Percentiles rank a stretch among this genome's conserved stretches.
Conservation (phyloP, 2,888 invertebrate species). For the Protonemura montana region DNA sequence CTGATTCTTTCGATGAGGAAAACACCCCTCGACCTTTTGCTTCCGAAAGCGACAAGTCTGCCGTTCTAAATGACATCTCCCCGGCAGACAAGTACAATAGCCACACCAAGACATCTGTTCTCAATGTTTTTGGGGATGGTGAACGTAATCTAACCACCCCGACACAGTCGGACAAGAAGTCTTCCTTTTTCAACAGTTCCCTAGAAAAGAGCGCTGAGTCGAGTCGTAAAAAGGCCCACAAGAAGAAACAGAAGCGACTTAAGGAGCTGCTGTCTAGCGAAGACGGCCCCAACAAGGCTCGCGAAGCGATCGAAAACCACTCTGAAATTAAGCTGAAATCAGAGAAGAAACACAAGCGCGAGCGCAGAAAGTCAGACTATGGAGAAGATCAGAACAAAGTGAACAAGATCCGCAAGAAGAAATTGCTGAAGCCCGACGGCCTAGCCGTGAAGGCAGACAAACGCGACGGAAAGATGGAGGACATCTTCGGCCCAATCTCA, state of each 20-base stretch:
- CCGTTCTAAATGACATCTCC: constrained; percentile 44
- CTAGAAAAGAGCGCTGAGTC: constrained; percentile 51
- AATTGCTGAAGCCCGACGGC: constrained; percentile 48
- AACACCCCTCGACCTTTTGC: constrained; percentile 34
- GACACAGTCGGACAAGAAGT: constrained; percentile 46
- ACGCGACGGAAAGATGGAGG: constrained; percentile 84
- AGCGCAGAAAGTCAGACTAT: constrained; percentile 53
- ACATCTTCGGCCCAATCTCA: constrained; percentile 86
- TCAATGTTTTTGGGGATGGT: constrained; percentile 62
- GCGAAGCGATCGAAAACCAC: constrained; percentile 51
- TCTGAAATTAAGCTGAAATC: constrained; percentile 56
- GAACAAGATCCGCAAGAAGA: constrained; percentile 58
- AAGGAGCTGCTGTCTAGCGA: constrained; percentile 70
- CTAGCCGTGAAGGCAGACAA: constrained; percentile 56
- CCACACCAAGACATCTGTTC: constrained; percentile 24
- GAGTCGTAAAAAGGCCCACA: constrained; percentile 75
- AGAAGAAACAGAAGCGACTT: constrained; percentile 83
- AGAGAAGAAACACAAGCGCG: constrained; percentile 56
- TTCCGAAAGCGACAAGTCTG: constrained; percentile 42
- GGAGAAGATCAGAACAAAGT: constrained; percentile 58
- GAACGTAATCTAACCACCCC: constrained; percentile 59
- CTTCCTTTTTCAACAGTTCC: constrained; percentile 42
- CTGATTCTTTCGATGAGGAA: constrained; percentile 48
- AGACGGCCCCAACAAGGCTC: constrained; percentile 56
- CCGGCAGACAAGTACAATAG: constrained; percentile 44